Evolutionary conservation across 2,113 vertebrate species (phyloP), one percentile per base, ranked within the genome.

Genomic region (Climacteris rufus): DNA sequence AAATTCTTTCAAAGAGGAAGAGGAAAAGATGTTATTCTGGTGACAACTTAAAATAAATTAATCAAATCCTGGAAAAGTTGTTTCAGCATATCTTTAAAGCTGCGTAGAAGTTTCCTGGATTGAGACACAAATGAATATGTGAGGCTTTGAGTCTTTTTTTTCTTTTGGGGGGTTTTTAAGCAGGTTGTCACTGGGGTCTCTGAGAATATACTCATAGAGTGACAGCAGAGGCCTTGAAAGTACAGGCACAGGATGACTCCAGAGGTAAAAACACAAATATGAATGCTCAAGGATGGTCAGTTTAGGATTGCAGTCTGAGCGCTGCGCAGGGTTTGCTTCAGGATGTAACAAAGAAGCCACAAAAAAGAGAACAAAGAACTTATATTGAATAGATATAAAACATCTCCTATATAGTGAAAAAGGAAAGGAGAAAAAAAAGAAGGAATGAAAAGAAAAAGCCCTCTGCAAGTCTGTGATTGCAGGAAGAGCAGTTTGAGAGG

Each of bases 1-100:
- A 95, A 93, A 83, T 86, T 33, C 35, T 90, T 93, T 86, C 90
- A 95, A 91, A 93, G 54, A 71, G 20, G 60, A 68, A 95, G 53
- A 71, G 35, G 75, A 85, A 94, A 87, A 85, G 9, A 35, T 59
- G 52, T 47, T 50, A 80, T 83, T 80, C 70, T 3, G 21, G 60
- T 70, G 70, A 92, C 71, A 94, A 77, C 20, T 44, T 61, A 60
- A 64, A 57, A 63, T 52, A 56, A 24, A 49, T 23, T 61, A 39
- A 70, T 52, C 27, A 91, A 82, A 90, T 35, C 54, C 60, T 44
- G 47, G 33, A 71, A 77, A 88, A 86, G 28, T 52, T 47, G 25
- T 22, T 84, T 53, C 57, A 87, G 57, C 15, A 33, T 78, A 44
- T 70, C 64, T 71, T 93, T 92, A 53, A 90, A 79, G 35, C 35